These are phyloP conservation scores for Eugnorisma glareosa DNA, from an alignment of 2,888 invertebrate species.

Conservation along the genomic window DNA sequence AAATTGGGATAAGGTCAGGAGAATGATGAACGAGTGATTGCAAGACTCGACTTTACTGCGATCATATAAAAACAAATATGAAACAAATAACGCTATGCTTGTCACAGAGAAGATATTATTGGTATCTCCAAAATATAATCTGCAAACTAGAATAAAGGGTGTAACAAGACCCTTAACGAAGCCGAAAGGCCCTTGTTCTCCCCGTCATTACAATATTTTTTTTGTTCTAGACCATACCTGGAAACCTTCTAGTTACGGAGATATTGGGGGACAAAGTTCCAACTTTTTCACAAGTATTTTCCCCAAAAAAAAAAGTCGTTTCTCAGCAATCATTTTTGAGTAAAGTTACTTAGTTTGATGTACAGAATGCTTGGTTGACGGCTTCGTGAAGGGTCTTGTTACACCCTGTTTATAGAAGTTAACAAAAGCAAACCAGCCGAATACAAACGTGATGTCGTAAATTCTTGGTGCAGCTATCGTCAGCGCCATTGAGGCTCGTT, in stretches of 20 bases:
- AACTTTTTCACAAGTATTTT: too few relatives aligned
- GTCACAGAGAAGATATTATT: neutral
- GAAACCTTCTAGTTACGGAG: too few relatives aligned
- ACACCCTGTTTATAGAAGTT: neutral
- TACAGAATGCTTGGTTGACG: too few relatives aligned
- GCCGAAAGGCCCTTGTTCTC: too few relatives aligned
- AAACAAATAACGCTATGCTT: neutral
- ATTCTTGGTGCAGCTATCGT: slow-evolving; percentile 11
- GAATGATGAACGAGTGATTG: neutral
- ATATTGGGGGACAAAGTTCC: too few relatives aligned
- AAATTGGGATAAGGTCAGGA: neutral
- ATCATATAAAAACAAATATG: neutral
- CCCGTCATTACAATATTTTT: too few relatives aligned
- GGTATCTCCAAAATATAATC: neutral
- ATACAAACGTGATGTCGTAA: neutral
- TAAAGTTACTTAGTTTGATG: too few relatives aligned
- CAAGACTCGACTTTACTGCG: neutral
- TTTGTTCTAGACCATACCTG: too few relatives aligned
- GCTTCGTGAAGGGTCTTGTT: too few relatives aligned
- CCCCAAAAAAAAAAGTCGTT: too few relatives aligned
- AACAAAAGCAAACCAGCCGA: neutral
- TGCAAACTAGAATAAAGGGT: neutral
- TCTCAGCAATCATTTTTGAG: too few relatives aligned
- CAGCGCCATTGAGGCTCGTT: slow-evolving; percentile 1
- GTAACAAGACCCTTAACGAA: too few relatives aligned